Percentiles rank a stretch among this genome's conserved stretches.
Conservation (phyloP, 2,888 invertebrate genomes). For the Eupithecia insigniata region DNA sequence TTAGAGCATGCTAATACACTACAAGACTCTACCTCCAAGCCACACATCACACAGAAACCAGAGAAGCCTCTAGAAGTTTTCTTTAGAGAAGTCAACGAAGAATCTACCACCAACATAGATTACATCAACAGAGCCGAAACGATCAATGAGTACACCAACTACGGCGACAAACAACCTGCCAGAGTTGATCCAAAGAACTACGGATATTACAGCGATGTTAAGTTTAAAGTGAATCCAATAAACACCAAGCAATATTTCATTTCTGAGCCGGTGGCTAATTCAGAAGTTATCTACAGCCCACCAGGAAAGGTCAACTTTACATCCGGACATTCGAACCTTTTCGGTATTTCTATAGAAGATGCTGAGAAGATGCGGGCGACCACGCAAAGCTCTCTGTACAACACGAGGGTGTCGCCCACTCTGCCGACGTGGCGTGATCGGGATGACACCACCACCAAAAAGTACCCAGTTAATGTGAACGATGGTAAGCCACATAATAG, state of each 20-base stretch:
- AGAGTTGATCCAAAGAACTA: slow-evolving; percentile 52
- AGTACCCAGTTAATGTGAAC: slow-evolving; percentile 70
- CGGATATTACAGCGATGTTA: slow-evolving; percentile 49
- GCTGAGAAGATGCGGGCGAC: slow-evolving; percentile 81
- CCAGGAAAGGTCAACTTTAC: slow-evolving; percentile 73
- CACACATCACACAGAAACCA: slow-evolving; percentile 78
- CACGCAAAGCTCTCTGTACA: slow-evolving; percentile 78
- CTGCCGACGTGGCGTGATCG: slow-evolving; percentile 81
- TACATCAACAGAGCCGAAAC: slow-evolving; percentile 65
- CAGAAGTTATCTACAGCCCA: slow-evolving; percentile 8
- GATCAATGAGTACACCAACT: slow-evolving; percentile 61
- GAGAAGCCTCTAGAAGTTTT: slow-evolving; percentile 76
- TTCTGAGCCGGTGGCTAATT: slow-evolving; percentile 39
- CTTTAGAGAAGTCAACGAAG: slow-evolving; percentile 64
- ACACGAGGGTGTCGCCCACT: slow-evolving; percentile 86
- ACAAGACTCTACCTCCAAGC: slow-evolving; percentile 71
- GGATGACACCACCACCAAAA: slow-evolving; percentile 74
- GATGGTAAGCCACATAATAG: slow-evolving; percentile 68
- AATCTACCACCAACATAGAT: slow-evolving; percentile 59
- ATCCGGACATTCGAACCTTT: slow-evolving; percentile 86
- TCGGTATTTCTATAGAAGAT: slow-evolving; percentile 86
- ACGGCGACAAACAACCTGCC: slow-evolving; percentile 58
- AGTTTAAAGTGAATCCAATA: slow-evolving; percentile 36
- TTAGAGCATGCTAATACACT: slow-evolving; percentile 54
- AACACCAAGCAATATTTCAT: slow-evolving; percentile 45